Evolutionary conservation across 2,797 vertebrate species (phyloP).

Genomic region (Ctenosaura bakeri): DNA sequence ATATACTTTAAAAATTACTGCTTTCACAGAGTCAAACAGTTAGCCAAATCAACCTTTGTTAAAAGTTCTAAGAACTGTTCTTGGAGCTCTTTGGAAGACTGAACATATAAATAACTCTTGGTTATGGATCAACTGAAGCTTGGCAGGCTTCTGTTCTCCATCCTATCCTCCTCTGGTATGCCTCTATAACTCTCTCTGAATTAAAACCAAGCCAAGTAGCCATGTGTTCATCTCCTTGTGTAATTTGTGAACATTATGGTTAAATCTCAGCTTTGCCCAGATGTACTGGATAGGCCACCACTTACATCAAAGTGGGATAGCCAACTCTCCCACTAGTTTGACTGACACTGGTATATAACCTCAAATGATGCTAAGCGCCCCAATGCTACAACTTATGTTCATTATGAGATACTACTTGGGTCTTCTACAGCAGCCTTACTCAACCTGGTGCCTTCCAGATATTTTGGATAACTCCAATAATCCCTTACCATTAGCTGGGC

Average conservation of each 20-base stretch:
- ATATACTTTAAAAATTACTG: not conserved
- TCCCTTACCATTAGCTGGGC: not conserved
- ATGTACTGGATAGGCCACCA: not conserved
- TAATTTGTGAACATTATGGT: not conserved
- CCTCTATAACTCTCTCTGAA: not conserved
- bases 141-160: not conserved
- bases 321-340: not conserved
- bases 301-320: too few relatives aligned
- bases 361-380: not conserved
- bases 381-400: not conserved
- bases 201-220: not conserved
- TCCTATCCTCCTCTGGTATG: not conserved
- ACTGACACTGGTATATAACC: not conserved
- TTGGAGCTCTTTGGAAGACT: not conserved
- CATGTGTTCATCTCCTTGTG: not conserved
- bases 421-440: not conserved
- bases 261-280: not conserved
- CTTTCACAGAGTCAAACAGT: not conserved
- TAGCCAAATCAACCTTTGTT: not conserved
- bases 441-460: not conserved
- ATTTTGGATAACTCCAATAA: constrained; percentile 9
- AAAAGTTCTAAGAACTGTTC: not conserved
- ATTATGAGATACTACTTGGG: not conserved
- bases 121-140: not conserved
- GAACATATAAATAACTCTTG: not conserved